A percentile compares a stretch with the other conserved stretches of the same genome.
Evolutionary conservation across 2,113 vertebrate species (phyloP).

Genomic region (Podocnemis expansa): DNA sequence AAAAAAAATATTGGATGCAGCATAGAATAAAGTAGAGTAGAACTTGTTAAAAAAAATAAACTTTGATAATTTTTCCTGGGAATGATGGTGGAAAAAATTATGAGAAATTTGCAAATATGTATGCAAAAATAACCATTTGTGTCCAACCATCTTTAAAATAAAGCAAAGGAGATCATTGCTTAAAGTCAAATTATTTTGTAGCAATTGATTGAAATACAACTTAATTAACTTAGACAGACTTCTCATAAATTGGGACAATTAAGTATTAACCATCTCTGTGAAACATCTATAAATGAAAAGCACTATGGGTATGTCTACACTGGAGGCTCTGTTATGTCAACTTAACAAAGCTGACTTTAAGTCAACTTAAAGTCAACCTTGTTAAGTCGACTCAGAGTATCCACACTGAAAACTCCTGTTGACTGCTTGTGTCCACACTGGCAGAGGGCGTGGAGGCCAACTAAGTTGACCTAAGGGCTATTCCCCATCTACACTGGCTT

Average conservation of each 20-base stretch:
- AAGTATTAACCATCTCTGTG: background rate
- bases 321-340: no score
- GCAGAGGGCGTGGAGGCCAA: no score
- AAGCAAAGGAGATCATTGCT: background rate
- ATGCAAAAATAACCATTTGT: accelerated
- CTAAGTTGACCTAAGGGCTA: no score
- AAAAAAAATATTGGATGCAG: background rate
- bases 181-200: background rate
- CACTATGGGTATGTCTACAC: no score
- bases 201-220: background rate
- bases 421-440: no score
- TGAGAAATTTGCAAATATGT: background rate
- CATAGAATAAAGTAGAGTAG: background rate
- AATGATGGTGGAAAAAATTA: background rate
- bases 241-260: background rate
- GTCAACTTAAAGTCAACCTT: no score
- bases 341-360: no score
- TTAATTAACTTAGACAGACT: background rate
- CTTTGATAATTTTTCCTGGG: background rate
- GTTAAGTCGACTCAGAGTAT: no score
- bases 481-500: no score
- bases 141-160: background rate
- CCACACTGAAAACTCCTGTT: no score
- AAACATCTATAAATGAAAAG: background rate
- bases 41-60: background rate